Percentiles rank a stretch among this genome's conserved stretches.
These are phyloP conservation scores for Odontophorus gujanensis DNA, from an alignment of 2,113 vertebrate genomes.

Conservation along the genomic window DNA sequence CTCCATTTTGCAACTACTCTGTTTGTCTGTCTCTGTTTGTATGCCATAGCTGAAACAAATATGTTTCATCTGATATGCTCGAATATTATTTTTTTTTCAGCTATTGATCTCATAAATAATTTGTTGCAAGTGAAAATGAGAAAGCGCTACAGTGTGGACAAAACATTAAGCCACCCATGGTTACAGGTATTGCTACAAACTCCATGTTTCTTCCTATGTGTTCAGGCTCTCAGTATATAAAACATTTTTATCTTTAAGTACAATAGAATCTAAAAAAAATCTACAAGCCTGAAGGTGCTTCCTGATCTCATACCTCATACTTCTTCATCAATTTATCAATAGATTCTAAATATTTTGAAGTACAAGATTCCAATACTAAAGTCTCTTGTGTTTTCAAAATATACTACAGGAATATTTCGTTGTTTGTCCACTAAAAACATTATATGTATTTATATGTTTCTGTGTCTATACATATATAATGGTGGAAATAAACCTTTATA, in stretches of 20 bases:
- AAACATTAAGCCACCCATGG: constrained; percentile 97
- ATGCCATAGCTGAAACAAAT: neutral
- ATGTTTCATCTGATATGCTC: neutral
- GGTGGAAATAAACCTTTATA: neutral
- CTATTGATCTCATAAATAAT: constrained; percentile 98
- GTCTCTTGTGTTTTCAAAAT: neutral
- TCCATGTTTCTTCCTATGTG: neutral
- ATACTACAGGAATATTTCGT: neutral
- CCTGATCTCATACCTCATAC: neutral
- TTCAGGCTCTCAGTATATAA: neutral
- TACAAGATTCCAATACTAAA: neutral
- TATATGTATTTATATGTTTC: too few relatives aligned
- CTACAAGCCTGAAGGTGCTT: neutral
- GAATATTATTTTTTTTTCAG: constrained; percentile 80
- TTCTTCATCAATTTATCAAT: neutral
- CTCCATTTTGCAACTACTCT: neutral
- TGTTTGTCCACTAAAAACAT: neutral
- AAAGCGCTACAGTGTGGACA: constrained; percentile 97
- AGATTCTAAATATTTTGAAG: neutral
- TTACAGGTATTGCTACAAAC: constrained; percentile 86
- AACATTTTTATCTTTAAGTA: neutral
- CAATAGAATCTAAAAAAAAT: neutral
- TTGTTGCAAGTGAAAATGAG: constrained; percentile 99
- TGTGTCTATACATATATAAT: neutral
- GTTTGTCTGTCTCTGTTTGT: neutral